Evolutionary conservation across 1,140 invertebrate genomes (phyloP), one percentile per base, ranked within the genome.

Genomic region (Drosophila erecta): DNA sequence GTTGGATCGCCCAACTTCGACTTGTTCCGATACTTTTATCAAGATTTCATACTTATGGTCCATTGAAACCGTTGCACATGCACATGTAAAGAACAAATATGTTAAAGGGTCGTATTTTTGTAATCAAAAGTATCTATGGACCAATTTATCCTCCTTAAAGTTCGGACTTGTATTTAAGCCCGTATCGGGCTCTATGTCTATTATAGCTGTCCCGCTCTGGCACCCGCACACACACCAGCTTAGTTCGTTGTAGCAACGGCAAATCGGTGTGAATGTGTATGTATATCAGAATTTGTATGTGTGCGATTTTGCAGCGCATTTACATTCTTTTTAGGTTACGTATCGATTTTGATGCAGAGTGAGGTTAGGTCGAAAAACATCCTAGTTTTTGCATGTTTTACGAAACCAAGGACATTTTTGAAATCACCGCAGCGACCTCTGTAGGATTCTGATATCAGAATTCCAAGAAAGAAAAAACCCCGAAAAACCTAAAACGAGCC

Each of bases 241-340:
- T 14, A 53, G 7, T 5, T 27, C 57, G 58, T 38, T 79, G 27
- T 56, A 74, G 49, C 51, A 61, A 50, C 15, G 37, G 30, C 27
- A 24, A 41, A 17, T 54, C 22, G 58, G 75, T 64, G 49, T 85
- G 35, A 71, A 49, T 77, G 55, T 77, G 62, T 81, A 53, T 74
- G 62, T 76, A 60, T 53, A 72, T n/a, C 71, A 58, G 11, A 51
- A 76, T 75, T 33, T 74, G 20, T 67, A 24, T 80, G 70, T 85
- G 67, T 69, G 66, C 53, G 49, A 43, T 62, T 86, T 64, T 86
- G 83, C 83, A 69, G 56, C 81, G 64, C 73, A 65, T 67, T 86
- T 73, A 89, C 73, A 80, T 87, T 89, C 67, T 89, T 89, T 87
- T 78, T 90, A 89, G 84, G 84, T 89, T 89, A 89, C 84, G 85